Base-by-base conservation (phyloP, 2,797 vertebrate genomes). In the Yasuhikotakia modesta region DNA sequence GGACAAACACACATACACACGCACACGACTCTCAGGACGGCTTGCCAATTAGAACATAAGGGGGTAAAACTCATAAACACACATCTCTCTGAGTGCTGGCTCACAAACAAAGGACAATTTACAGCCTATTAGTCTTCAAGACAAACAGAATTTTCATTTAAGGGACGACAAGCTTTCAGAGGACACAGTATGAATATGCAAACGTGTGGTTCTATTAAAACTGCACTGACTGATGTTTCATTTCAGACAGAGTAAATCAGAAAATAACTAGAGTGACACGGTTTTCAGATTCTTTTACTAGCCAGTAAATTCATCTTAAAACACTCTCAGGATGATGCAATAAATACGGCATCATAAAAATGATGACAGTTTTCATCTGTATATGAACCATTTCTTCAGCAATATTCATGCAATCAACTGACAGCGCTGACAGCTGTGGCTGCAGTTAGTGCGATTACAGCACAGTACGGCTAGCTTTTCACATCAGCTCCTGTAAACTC, bases 21-120 rank as follows among this genome's bases (percentile, higher is more conserved):
- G 85, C 77, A 83, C 70, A 65, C 50, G 76, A 84, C 81, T 81
- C 81, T 79, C 71, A 82, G 81, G 77, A 57, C 19, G 48, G 81
- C 86, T 79, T 61, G 77, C 82, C 85, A 88, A 90, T 90, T 90
- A 89, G 82, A 90, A 86, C 83, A 82, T 79, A 82, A 58, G 17
- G 85, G 81, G 86, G 85, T 87, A 87, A 85, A 89, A 86, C 89
- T 90, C 88, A 89, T 90, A 92, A 92, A 92, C 88, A 90, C 81
- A 50, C 67, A 84, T 86, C 89, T 90, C 87, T 92, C 89, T 87
- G 87, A 78, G 75, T 90, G 88, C 83, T 87, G 89, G 87, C 88
- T 89, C 85, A 82, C 89, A 92, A 92, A 92, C 91, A 92, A 58
- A 92, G 89, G 90, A 92, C 92, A 91, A 91, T 91, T 91, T 92